Conservation (phyloP, 2,797 vertebrate species). For the Tenualosa thibaudeaui region DNA sequence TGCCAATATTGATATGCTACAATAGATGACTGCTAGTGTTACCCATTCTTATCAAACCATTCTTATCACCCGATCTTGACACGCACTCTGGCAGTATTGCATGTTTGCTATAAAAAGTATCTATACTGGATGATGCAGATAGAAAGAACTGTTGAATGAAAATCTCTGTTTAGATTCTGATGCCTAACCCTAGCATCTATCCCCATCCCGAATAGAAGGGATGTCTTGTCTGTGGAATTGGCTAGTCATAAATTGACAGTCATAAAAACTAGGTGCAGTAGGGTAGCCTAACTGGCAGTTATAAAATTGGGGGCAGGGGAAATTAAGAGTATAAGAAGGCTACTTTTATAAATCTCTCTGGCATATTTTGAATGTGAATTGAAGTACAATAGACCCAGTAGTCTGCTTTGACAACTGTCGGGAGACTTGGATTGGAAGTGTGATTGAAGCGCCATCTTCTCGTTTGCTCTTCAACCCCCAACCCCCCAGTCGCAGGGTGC, state of each 20-base stretch:
- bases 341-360: conserved; percentile 18
- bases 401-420: conserved; percentile 8
- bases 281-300: neutral
- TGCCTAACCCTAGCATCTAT: neutral
- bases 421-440: neutral
- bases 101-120: neutral
- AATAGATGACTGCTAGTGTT: too few relatives aligned
- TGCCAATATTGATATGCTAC: neutral
- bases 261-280: neutral
- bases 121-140: neutral
- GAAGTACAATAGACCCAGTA: neutral
- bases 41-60: too few relatives aligned
- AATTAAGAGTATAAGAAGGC: conserved; percentile 6
- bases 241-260: neutral
- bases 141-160: neutral
- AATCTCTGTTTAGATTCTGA: neutral
- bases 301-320: neutral
- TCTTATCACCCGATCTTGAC: too few relatives aligned
- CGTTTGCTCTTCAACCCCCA: conserved; percentile 57
- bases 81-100: neutral
- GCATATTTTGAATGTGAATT: neutral
- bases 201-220: neutral
- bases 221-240: neutral
- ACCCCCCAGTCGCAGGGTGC: neutral
- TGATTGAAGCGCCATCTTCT: conserved; percentile 6